Conservation (phyloP, 2,113 vertebrate species). For the Pomatorhinus ruficollis region DNA sequence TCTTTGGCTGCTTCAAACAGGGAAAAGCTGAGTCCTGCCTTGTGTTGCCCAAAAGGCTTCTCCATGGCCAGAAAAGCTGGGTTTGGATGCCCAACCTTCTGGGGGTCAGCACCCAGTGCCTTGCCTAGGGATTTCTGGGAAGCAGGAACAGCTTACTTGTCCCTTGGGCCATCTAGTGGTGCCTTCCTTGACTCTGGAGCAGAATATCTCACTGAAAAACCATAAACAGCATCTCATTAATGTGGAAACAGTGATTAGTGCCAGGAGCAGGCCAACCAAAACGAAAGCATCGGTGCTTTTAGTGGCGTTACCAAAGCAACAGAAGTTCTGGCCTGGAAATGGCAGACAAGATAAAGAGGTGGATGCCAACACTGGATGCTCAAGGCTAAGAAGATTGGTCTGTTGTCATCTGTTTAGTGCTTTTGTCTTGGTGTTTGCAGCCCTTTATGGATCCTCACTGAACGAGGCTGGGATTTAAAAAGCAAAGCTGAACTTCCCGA, state of each 20-base stretch:
- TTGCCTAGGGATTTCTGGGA: neutral
- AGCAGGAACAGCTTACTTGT: neutral
- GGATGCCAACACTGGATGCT: neutral
- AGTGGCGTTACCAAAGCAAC: neutral
- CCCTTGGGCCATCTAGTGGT: slow-evolving; percentile 43
- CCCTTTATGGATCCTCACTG: neutral
- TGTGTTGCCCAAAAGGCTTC: neutral
- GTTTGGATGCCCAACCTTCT: neutral
- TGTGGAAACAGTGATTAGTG: neutral
- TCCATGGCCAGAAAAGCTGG: neutral
- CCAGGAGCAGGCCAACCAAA: neutral
- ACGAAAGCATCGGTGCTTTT: neutral
- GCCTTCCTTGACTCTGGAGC: neutral
- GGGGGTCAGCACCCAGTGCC: fast-evolving
- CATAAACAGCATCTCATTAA: neutral
- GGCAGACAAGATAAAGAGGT: neutral
- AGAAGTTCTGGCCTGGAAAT: neutral
- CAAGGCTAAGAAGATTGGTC: neutral
- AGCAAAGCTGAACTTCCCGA: slow-evolving; percentile 16
- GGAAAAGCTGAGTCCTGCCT: neutral
- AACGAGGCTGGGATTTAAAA: neutral
- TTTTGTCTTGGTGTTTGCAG: neutral
- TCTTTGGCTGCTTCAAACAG: neutral
- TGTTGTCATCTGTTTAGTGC: neutral
- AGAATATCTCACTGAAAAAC: neutral